Base-by-base conservation (phyloP, 2,888 invertebrate genomes). In the Phlogophora meticulosa region DNA sequence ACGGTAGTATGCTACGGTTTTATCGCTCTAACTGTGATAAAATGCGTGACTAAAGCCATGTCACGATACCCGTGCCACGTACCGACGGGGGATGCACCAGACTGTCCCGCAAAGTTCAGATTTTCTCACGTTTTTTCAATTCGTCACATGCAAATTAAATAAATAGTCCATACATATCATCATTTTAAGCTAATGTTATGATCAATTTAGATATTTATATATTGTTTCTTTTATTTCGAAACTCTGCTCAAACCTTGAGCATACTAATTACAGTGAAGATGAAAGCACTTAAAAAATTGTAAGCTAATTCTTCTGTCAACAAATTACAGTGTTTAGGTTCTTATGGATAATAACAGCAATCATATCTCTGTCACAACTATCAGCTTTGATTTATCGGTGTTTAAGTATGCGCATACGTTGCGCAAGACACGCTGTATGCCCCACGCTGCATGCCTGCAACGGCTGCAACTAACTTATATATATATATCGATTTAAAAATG, bases 331-430 rank as follows among this genome's bases (percentile, higher is more conserved):
- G 49, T 61, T 58, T 56, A 22, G 65, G 52, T 61, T 56, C 52
- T 24, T 28, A 7, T 15, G 7, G 48, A 68, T 74, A 79, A 81
- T 78, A 56, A 40, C 68, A 56, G 65, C 55, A 81, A 81, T 74
- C 63, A 74, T 74, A 52, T 56, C 56, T 67, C 67, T 79, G 68
- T 61, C 74, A 72, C 57, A 78, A 72, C 56, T 24, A 40, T 52
- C 51, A 56, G 43, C 32, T 46, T 32, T 63, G 67, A 76, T 81
- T 67, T 78, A 78, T 76, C 42, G 49, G 40, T 22, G 36, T 70
- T 68, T 63, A 62, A 81, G 67, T 65, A 78, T 72, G 76, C 67
- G 62, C 67, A 67, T 56, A 38, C n/a, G 68, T 73, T 73, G 66
- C 64, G 74, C 62, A 74, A 76, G 13, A 17, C 36, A 49, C 58